Evolutionary conservation across 2,797 vertebrate species (phyloP), one percentile per base, ranked within the genome.

Genomic region (Myotis vivesi): DNA sequence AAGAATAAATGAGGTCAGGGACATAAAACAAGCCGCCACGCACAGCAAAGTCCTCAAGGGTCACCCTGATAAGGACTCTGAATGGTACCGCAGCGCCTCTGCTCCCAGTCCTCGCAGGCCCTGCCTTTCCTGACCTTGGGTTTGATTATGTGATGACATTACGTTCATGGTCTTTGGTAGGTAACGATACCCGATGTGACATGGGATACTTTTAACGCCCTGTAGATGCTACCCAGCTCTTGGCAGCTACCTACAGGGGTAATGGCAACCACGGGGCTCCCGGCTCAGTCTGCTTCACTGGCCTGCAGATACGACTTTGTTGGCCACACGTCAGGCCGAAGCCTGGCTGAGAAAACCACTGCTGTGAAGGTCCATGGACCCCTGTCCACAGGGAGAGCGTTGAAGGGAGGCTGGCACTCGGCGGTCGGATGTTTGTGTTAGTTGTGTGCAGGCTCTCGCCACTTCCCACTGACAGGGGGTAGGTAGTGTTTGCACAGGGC

Each of bases 401-500:
- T 44, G 44, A 44, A 41, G 44, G 46, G 22, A 30, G 19, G 6
- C 19, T 4, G 10, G 15, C 9, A 2, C 23, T 25, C 51, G 5
- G 1, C 4, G 5, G 28, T 1, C n/a, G 5, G 13, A 6, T 2
- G 2, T 25, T 46, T 23, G 51, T 36, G 20, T 8, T 41, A 8
- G 10, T 25, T 22, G 15, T 11, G 59, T 16, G 55, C 23, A 25
- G 6, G 2, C 19, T 68, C 36, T 66, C 13, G 36, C 20, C 6
- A 19, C 4, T 0, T 44, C 13, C 46, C 30, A 0, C 5, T 12
- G 44, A 17, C 15, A 4, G 2, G 7, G 2, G 33, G 44, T 3
- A 1, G 33, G 44, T 3, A 1, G 1, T 16, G 41, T 91, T 30
- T 41, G 20, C 6, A 2, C 5, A 13, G 16, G 19, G 55, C 5